phyloP scores from a whole-genome alignment of 2,113 vertebrate genomes.

The Lepidothrix coronata region DNA sequence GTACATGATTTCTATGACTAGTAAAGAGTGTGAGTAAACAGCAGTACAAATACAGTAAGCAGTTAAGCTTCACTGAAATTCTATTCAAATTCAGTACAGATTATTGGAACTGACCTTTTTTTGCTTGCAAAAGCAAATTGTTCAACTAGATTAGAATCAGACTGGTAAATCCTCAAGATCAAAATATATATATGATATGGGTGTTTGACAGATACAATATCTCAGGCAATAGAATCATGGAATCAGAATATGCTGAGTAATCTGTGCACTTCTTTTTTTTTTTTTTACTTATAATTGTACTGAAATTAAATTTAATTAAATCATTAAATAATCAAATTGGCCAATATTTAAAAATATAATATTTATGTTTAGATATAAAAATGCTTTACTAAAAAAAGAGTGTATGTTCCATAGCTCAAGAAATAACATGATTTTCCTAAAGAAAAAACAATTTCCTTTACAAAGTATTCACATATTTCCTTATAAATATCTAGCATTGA shows the following conservation, averaged over 20 bases:
- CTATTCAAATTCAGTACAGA: not conserved
- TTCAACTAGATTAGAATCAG: not conserved
- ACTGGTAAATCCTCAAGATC: not conserved
- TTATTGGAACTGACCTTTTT: not conserved
- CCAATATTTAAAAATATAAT: not conserved
- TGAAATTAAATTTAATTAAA: slow-evolving; percentile 26
- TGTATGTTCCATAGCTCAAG: not conserved
- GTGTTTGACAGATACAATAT: not conserved
- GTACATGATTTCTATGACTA: not conserved
- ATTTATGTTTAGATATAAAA: slow-evolving; percentile 20
- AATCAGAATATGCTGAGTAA: not conserved
- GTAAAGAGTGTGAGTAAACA: not conserved
- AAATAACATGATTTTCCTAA: not conserved
- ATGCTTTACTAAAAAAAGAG: not conserved
- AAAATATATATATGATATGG: not conserved
- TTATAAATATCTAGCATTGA: not conserved
- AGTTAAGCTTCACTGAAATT: not conserved
- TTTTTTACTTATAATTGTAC: not conserved
- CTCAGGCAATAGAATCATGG: not conserved
- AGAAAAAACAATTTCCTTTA: not conserved
- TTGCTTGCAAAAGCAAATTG: not conserved
- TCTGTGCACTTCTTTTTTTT: not conserved
- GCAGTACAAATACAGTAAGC: not conserved
- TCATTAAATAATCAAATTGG: not conserved
- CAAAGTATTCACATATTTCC: not conserved